A percentile compares a stretch with the other conserved stretches of the same genome.
phyloP scores from a whole-genome alignment of 2,888 invertebrate species.

The Subacronicta megacephala region DNA sequence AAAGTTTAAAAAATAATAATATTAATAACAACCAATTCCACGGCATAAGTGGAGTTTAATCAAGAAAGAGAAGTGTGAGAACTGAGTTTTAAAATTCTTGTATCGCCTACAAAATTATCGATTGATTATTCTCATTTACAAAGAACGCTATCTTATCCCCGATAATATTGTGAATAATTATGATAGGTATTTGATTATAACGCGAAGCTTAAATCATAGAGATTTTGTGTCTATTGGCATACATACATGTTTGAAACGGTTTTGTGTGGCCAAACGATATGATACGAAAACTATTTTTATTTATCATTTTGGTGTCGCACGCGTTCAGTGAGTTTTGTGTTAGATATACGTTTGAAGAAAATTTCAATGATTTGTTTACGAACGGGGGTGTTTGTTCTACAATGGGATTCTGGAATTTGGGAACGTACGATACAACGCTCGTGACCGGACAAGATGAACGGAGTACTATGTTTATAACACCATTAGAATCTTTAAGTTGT shows the following conservation, averaged over 20 bases:
- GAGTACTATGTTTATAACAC: conserved; percentile 62
- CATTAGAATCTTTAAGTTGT: conserved; percentile 49
- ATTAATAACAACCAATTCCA: conserved; percentile 29
- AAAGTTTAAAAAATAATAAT: too few species aligned
- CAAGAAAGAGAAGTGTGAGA: conserved; percentile 10
- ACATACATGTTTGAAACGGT: conserved; percentile 50
- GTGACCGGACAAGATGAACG: conserved; percentile 53
- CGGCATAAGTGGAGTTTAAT: conserved; percentile 5
- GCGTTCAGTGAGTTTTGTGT: conserved; percentile 65
- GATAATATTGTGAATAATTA: conserved; percentile 57
- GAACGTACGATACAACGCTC: conserved; percentile 50
- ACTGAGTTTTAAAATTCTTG: conserved; percentile 15
- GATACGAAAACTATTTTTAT: conserved; percentile 44
- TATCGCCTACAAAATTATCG: conserved; percentile 46
- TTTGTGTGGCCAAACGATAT: conserved; percentile 44
- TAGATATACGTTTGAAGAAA: conserved; percentile 66
- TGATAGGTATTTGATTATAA: conserved; percentile 59
- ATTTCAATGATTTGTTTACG: conserved; percentile 60
- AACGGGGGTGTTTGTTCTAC: conserved; percentile 52
- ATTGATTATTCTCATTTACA: conserved; percentile 55
- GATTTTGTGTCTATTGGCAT: conserved; percentile 53
- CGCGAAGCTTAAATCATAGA: conserved; percentile 53
- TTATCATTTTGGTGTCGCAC: conserved; percentile 44
- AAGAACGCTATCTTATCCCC: conserved; percentile 64
- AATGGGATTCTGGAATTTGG: conserved; percentile 58